phyloP scores from a whole-genome alignment of 2,888 invertebrate species.

The Rosalia funebris region DNA sequence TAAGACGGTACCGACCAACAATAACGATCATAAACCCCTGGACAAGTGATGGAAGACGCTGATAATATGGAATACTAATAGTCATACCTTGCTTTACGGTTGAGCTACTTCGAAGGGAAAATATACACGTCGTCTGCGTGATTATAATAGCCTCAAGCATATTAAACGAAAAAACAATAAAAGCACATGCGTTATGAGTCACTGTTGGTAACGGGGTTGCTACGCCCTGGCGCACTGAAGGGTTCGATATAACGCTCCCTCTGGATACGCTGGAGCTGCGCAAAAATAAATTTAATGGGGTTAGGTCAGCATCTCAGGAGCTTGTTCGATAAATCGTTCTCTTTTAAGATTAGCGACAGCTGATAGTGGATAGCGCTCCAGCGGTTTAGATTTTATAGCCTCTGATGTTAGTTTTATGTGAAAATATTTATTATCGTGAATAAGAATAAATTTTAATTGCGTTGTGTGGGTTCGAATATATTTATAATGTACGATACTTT shows the following conservation, averaged over 20 bases:
- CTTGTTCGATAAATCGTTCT: not conserved
- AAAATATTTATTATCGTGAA: not conserved
- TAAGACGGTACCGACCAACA: not conserved
- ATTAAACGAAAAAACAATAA: not conserved
- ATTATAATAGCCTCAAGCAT: not conserved
- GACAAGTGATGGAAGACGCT: not conserved
- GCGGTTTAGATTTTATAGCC: not conserved
- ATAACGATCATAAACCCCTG: not conserved
- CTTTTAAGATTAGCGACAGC: not conserved
- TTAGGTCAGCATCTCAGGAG: constrained; percentile 2
- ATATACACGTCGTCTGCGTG: not conserved
- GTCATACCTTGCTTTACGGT: constrained; percentile 3
- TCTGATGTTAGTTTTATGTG: not conserved
- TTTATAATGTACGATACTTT: no score
- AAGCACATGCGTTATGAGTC: constrained; percentile 4
- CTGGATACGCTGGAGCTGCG: constrained; percentile 4
- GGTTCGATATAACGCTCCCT: constrained; percentile 11
- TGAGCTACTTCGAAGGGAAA: not conserved
- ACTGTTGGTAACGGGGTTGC: constrained; percentile 4
- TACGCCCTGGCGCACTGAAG: constrained; percentile 9
- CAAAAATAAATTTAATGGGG: not conserved
- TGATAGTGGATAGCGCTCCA: no score
- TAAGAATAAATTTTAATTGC: no score
- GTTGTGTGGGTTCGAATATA: no score
- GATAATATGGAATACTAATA: not conserved